phyloP scores from a whole-genome alignment of 2,113 vertebrate species.

The Dendrocopos noguchii region DNA sequence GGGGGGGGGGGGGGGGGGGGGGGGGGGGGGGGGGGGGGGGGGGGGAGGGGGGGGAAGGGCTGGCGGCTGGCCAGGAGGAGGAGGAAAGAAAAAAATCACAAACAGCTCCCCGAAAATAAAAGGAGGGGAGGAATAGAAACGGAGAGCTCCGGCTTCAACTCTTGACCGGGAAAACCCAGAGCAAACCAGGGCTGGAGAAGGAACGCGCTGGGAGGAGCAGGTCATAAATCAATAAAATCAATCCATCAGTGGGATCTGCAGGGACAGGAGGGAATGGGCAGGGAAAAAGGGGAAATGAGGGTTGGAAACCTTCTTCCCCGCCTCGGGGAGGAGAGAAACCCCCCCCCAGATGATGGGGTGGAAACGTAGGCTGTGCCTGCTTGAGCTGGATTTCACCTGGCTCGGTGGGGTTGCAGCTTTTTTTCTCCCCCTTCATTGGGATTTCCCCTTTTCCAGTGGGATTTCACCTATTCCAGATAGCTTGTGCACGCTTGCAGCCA shows the following conservation, averaged over 20 bases:
- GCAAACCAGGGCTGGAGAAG: conserved; percentile 38
- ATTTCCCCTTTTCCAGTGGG: too few relatives aligned
- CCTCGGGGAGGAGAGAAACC: not conserved
- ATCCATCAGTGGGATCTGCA: conserved; percentile 22
- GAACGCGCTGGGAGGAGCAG: not conserved
- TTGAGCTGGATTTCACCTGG: not conserved
- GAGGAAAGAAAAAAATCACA: not conserved
- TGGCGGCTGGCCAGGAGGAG: not conserved
- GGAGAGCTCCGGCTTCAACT: conserved; percentile 35
- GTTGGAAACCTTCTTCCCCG: not conserved
- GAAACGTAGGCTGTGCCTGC: not conserved
- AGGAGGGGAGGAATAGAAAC: not conserved
- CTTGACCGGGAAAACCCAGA: conserved; percentile 49
- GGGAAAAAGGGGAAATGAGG: not conserved
- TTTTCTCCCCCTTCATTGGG: not conserved
- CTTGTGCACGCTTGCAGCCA: too few relatives aligned
- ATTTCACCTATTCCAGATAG: not conserved
- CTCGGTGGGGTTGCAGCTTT: not conserved
- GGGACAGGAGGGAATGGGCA: not conserved
- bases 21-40: too few relatives aligned
- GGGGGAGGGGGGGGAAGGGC: too few relatives aligned
- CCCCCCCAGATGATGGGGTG: not conserved
- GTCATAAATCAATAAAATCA: conserved; percentile 61
- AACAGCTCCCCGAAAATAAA: not conserved
- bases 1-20: too few relatives aligned